Evolutionary conservation across 1,140 invertebrate species (phyloP).

Genomic region (Paralvinella palmiformis): DNA sequence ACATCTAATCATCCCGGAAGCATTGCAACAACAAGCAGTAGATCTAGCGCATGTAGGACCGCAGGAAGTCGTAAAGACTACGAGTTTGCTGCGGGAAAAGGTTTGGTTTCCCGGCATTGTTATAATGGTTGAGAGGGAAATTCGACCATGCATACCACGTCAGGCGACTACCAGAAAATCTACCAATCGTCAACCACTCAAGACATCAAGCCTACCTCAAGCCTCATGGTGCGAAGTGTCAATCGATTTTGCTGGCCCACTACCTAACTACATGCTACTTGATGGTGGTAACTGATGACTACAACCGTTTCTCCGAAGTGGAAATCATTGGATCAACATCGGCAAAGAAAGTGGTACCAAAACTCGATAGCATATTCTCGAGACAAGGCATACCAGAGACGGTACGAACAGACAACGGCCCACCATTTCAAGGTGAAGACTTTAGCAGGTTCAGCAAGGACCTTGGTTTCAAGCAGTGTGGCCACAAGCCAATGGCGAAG

Average conservation of each 20-base stretch:
- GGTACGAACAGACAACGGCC: too few species aligned
- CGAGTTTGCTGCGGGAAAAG: neutral
- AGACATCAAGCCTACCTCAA: neutral
- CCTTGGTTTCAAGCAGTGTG: neutral
- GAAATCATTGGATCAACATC: conserved; percentile 26
- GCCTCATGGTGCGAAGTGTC: neutral
- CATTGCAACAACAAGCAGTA: neutral
- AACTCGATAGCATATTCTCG: conserved; percentile 22
- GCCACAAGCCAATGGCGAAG: too few species aligned
- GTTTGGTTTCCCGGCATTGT: conserved; percentile 10
- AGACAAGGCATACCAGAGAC: too few species aligned
- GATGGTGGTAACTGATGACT: too few species aligned
- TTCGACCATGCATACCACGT: neutral
- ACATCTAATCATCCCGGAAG: too few species aligned
- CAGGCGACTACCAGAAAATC: neutral
- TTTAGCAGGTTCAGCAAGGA: neutral
- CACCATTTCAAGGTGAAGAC: neutral
- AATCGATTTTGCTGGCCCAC: neutral
- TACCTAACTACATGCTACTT: too few species aligned
- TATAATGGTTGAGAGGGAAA: neutral
- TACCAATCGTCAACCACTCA: neutral
- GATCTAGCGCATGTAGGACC: neutral
- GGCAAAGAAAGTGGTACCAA: conserved; percentile 14
- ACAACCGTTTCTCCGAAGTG: neutral
- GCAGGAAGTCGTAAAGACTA: neutral